phyloP scores from a whole-genome alignment of 2,888 invertebrate genomes.

The Selenia dentaria region DNA sequence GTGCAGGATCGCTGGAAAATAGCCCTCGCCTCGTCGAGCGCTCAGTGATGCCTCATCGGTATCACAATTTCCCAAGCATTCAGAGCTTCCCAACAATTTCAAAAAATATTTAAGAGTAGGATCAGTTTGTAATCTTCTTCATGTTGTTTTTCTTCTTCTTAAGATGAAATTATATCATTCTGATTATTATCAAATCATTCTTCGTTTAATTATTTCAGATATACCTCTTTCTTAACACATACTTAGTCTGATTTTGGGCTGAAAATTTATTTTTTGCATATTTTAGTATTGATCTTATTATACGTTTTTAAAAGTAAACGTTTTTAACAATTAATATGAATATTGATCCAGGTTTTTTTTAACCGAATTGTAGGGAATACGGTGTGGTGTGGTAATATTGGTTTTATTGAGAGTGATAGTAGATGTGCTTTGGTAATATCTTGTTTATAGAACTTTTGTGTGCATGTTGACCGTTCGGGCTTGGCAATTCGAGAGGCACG shows the following conservation, averaged over 20 bases:
- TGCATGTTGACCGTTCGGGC: conserved; percentile 20
- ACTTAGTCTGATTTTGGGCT: too few species aligned
- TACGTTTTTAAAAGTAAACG: too few species aligned
- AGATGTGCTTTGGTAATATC: conserved; percentile 23
- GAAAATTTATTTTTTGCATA: too few species aligned
- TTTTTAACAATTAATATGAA: too few species aligned
- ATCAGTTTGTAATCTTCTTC: too few species aligned
- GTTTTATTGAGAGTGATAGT: conserved; percentile 32
- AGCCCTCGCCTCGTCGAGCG: conserved; percentile 16
- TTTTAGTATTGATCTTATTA: too few species aligned
- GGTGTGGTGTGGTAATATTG: neutral
- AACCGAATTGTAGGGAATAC: neutral
- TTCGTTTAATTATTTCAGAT: too few species aligned
- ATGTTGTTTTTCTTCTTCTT: too few species aligned
- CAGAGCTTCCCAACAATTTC: neutral
- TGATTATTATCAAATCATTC: too few species aligned
- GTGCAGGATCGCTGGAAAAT: conserved; percentile 30
- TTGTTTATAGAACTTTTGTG: conserved; percentile 24
- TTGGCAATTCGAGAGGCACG: conserved; percentile 10
- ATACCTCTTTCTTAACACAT: too few species aligned
- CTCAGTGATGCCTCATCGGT: conserved; percentile 5
- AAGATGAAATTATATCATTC: too few species aligned
- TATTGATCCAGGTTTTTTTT: neutral
- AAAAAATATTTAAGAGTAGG: neutral
- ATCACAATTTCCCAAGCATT: neutral